These are phyloP conservation scores for Hemibagrus guttatus DNA, from an alignment of 2,797 vertebrate species.

Conservation along the genomic window DNA sequence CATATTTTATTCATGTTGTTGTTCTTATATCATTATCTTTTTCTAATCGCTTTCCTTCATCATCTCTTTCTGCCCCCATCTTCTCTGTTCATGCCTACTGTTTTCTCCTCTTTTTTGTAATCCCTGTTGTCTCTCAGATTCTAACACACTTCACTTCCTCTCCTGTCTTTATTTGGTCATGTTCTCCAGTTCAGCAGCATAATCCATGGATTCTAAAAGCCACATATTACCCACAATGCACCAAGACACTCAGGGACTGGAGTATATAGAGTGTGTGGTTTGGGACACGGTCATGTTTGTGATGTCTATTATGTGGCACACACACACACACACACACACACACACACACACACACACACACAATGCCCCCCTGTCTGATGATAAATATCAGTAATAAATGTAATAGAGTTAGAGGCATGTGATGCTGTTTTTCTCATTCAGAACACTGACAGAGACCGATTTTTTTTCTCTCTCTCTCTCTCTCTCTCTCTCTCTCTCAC, in stretches of 20 bases:
- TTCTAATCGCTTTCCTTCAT: background rate
- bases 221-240: too few species aligned
- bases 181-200: background rate
- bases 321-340: background rate
- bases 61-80: background rate
- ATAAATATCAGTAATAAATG: constrained; percentile 52
- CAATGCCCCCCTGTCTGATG: constrained; percentile 32
- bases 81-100: background rate
- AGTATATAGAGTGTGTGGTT: too few species aligned
- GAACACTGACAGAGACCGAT: constrained; percentile 39
- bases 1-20: background rate
- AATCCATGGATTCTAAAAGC: too few species aligned
- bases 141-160: background rate
- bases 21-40: too few species aligned
- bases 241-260: too few species aligned
- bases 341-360: background rate
- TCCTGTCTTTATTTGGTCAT: background rate
- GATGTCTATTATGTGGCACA: too few species aligned
- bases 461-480: background rate
- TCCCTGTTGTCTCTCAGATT: background rate
- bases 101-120: background rate
- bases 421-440: constrained; percentile 36
- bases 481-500: background rate
- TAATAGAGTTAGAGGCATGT: background rate
- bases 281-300: too few species aligned